A percentile compares a stretch with the other conserved stretches of the same genome.
Evolutionary conservation across 2,888 invertebrate species (phyloP).

Genomic region (Cylloceria caligata): DNA sequence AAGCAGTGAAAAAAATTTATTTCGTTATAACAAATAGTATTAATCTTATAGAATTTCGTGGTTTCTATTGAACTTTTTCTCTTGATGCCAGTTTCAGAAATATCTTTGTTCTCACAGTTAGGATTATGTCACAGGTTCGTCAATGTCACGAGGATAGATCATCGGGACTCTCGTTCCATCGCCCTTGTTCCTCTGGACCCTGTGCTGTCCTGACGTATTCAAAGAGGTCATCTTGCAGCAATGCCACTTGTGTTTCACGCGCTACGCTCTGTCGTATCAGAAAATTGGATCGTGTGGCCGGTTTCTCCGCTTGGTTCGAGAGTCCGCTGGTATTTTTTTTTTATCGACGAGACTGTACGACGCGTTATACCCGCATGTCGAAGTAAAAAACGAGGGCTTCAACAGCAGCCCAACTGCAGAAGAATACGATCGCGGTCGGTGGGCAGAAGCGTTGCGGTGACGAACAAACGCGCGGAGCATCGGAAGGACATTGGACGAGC

Average conservation of each 20-base stretch:
- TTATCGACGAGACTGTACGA: slow-evolving; percentile 75
- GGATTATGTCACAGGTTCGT: neutral
- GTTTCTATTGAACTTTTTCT: neutral
- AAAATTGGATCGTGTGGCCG: slow-evolving; percentile 78
- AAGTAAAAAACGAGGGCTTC: slow-evolving; percentile 68
- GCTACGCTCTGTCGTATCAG: slow-evolving; percentile 72
- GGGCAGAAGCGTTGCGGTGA: neutral
- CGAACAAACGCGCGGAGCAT: slow-evolving; percentile 24
- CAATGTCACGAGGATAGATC: slow-evolving; percentile 9
- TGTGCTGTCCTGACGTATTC: slow-evolving; percentile 3
- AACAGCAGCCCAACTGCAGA: slow-evolving; percentile 54
- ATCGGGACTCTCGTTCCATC: neutral
- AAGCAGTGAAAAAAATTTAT: neutral
- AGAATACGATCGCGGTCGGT: slow-evolving; percentile 59
- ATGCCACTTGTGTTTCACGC: neutral
- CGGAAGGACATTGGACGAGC: slow-evolving; percentile 30
- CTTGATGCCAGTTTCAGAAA: neutral
- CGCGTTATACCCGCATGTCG: slow-evolving; percentile 68
- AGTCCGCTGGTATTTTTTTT: slow-evolving; percentile 51
- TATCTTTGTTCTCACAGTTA: neutral
- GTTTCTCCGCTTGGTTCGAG: slow-evolving; percentile 36
- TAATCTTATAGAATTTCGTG: neutral
- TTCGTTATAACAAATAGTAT: neutral
- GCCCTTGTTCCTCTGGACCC: neutral
- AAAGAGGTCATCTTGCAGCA: neutral